Conservation (phyloP, 2,888 invertebrate genomes). For the Polyommatus iphigenia region DNA sequence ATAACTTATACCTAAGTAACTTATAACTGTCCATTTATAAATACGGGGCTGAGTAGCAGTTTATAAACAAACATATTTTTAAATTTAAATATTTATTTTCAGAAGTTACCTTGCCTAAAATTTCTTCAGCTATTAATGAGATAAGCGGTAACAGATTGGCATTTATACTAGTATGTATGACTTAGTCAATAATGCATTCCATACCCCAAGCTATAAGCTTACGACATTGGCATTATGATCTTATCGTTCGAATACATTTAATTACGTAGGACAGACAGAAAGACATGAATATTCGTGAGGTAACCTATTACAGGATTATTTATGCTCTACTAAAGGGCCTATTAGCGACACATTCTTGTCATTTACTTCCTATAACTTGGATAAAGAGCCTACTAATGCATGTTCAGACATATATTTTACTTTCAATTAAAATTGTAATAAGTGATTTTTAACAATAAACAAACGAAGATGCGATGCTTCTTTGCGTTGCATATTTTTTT, state of each 20-base stretch:
- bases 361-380: background rate
- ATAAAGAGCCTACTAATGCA: background rate
- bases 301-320: conserved; percentile 20
- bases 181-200: background rate
- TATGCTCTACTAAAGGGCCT: conserved; percentile 22
- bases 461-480: no score
- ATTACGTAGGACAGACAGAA: background rate
- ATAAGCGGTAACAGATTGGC: no score
- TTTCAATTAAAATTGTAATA: background rate
- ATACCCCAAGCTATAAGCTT: background rate
- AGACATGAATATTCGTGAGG: conserved; percentile 23
- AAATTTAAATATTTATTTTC: no score
- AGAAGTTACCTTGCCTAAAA: no score
- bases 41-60: no score
- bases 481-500: no score
- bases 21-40: no score
- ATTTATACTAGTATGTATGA: no score
- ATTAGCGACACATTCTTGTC: conserved; percentile 16
- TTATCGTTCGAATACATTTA: conserved; percentile 25
- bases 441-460: no score
- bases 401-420: background rate
- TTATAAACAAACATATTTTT: no score
- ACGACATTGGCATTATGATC: conserved; percentile 10
- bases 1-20: no score
- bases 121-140: no score